Evolutionary conservation across 1,140 invertebrate genomes (phyloP).

Genomic region (Aphelenchoides besseyi): DNA sequence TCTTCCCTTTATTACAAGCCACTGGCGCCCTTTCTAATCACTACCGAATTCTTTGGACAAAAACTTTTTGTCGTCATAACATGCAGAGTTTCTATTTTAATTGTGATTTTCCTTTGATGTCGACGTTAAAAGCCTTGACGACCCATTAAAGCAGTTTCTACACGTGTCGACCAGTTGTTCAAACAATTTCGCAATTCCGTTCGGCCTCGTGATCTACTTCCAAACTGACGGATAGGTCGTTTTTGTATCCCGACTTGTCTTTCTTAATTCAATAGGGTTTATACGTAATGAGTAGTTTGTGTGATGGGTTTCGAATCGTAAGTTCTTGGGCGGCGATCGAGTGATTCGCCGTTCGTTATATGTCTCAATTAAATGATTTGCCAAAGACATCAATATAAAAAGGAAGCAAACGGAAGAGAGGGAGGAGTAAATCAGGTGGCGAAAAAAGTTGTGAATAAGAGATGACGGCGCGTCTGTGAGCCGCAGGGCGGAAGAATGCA

Average conservation of each 20-base stretch:
- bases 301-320: too few species aligned
- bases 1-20: too few species aligned
- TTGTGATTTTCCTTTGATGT: background rate
- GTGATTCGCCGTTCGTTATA: too few species aligned
- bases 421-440: conserved; percentile 2
- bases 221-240: too few species aligned
- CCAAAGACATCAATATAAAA: background rate
- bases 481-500: background rate
- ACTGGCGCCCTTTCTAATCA: too few species aligned
- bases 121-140: background rate
- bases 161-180: conserved; percentile 1
- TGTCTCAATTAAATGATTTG: background rate
- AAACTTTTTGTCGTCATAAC: too few species aligned
- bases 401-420: background rate
- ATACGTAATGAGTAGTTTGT: too few species aligned
- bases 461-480: background rate
- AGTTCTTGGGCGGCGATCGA: too few species aligned
- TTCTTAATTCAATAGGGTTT: too few species aligned
- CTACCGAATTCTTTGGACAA: too few species aligned
- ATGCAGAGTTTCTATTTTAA: too few species aligned
- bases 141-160: background rate
- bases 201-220: background rate
- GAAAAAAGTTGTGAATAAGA: background rate
- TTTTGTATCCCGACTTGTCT: too few species aligned
- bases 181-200: background rate